Percentiles rank a stretch among this genome's conserved stretches.
Conservation (phyloP, 2,113 vertebrate species). For the Seriola rivoliana region DNA sequence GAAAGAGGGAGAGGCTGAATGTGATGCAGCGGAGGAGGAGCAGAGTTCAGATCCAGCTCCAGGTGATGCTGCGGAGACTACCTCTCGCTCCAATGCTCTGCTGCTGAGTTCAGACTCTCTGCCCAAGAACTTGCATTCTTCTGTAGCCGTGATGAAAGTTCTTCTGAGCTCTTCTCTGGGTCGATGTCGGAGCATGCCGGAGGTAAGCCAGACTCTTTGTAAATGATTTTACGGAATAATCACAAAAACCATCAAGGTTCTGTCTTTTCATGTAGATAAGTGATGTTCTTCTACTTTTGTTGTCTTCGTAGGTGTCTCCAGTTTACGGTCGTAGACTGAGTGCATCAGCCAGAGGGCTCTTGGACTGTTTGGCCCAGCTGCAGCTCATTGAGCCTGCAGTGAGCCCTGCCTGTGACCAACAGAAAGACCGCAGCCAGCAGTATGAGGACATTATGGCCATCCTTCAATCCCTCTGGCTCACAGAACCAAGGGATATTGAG, state of each 20-base stretch:
- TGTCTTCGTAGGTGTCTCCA: constrained; percentile 82
- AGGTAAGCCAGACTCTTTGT: constrained; percentile 58
- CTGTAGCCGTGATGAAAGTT: constrained; percentile 88
- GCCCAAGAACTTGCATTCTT: constrained; percentile 80
- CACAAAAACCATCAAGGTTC: background rate
- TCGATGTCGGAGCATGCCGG: constrained; percentile 88
- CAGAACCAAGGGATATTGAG: constrained; percentile 49
- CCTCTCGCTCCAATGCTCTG: background rate
- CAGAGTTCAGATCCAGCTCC: constrained; percentile 32
- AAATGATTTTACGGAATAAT: background rate
- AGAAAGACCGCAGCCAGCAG: constrained; percentile 49
- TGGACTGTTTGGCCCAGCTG: constrained; percentile 88
- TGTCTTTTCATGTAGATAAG: background rate
- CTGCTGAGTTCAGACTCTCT: constrained; percentile 50
- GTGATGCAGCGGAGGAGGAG: constrained; percentile 7
- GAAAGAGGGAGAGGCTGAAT: constrained; percentile 24
- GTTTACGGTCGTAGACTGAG: constrained; percentile 86
- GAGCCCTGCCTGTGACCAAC: constrained; percentile 41
- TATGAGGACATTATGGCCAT: constrained; percentile 85
- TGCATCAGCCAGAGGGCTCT: constrained; percentile 83
- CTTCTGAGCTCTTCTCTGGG: constrained; percentile 85
- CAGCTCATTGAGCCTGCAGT: constrained; percentile 86
- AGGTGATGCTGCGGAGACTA: background rate
- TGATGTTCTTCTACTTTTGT: background rate
- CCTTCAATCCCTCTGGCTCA: constrained; percentile 88